Percentiles rank a stretch among this genome's conserved stretches.
Conservation (phyloP, 2,888 invertebrate species). For the Artemia sinica region DNA sequence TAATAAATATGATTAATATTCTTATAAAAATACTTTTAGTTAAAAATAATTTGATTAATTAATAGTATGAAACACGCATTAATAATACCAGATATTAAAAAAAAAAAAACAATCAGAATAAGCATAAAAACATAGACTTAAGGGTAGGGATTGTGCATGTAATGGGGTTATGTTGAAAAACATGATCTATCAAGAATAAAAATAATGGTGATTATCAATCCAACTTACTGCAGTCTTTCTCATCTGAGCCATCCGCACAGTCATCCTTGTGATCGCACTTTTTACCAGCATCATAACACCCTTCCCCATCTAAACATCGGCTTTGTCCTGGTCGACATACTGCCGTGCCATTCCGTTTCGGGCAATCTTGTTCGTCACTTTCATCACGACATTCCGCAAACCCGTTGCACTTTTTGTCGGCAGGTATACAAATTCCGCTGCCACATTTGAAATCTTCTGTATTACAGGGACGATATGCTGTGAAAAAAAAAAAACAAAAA, state of each 20-base stretch:
- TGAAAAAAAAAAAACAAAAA: slow-evolving; percentile 29
- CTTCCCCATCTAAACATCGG: slow-evolving; percentile 57
- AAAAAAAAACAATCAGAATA: too few species aligned
- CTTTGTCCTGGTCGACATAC: slow-evolving; percentile 65
- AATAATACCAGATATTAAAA: too few species aligned
- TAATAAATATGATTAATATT: too few species aligned
- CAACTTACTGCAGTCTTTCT: slow-evolving; percentile 68
- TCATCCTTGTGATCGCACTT: slow-evolving; percentile 79
- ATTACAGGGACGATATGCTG: slow-evolving; percentile 75
- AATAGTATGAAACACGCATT: too few species aligned
- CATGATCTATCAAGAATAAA: too few species aligned
- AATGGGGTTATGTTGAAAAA: too few species aligned
- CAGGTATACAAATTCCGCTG: slow-evolving; percentile 66
- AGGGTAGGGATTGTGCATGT: too few species aligned
- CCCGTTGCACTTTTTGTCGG: slow-evolving; percentile 77
- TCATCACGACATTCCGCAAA: slow-evolving; percentile 55
- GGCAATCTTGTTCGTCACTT: slow-evolving; percentile 31
- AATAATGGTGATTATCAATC: too few species aligned
- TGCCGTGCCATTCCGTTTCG: slow-evolving; percentile 50
- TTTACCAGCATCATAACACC: slow-evolving; percentile 54
- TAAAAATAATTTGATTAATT: too few species aligned
- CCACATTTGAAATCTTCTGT: slow-evolving; percentile 68
- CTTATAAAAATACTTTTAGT: too few species aligned
- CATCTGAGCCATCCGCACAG: slow-evolving; percentile 78
- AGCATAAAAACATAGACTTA: too few species aligned